Conservation (phyloP, 2,113 vertebrate species). For the Aegithalos caudatus region DNA sequence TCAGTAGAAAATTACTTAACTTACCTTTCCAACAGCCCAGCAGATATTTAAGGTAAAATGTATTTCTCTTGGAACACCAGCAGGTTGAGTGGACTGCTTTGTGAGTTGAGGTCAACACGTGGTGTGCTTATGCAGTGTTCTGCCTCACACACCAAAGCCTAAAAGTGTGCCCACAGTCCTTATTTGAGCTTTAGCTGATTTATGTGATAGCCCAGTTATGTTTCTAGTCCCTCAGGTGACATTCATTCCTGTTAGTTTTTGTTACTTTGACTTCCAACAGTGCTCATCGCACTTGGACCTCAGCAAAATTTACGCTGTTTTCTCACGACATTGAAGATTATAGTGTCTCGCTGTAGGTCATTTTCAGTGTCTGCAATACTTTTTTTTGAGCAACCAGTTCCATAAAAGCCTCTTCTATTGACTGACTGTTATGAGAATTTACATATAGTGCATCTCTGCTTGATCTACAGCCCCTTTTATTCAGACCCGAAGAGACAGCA, state of each 20-base stretch:
- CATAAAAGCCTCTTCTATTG: background rate
- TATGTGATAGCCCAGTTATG: background rate
- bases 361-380: background rate
- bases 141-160: background rate
- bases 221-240: background rate
- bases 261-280: background rate
- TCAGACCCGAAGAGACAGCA: background rate
- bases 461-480: background rate
- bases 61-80: background rate
- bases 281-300: background rate
- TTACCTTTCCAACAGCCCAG: background rate
- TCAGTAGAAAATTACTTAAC: background rate
- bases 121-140: background rate
- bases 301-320: background rate
- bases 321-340: background rate
- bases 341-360: background rate
- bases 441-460: fast-evolving
- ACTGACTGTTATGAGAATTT: background rate
- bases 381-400: background rate
- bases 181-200: background rate
- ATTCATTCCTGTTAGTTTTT: background rate
- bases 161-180: background rate
- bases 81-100: background rate
- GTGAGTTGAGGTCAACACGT: background rate
- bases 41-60: background rate